Evolutionary conservation across 35 echinoderm and acorn worm species (phyloP), one percentile per base, ranked within the genome.

Genomic region (Heliocidaris erythrogramma): DNA sequence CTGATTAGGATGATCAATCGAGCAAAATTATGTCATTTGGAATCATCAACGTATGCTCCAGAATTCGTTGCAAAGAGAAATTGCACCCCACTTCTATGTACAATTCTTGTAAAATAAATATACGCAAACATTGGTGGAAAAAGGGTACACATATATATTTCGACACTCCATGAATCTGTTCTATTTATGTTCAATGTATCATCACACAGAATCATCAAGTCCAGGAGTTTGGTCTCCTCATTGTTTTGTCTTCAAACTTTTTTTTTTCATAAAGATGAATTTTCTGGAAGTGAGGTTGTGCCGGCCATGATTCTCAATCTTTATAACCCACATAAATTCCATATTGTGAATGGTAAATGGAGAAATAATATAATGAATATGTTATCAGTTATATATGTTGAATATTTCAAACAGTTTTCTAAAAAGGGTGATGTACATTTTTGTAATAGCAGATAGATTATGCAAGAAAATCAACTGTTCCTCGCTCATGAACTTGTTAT

Each of bases 401-500:
- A 14, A 14, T 18, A 18, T 18, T 60, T 14, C 59, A 60, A 60
- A 14, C 18, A 18, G 59, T 60, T 60, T 60, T 12, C 18, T 14
- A 14, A 60, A 14, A 13, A 60, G 27, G 5, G 18, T 27, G 21
- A 78, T 78, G 65, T 78, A 78, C 65, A 78, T 78, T 78, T 42
- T 78, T 78, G 65, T 78, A n/a, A 78, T 78, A 78, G 65, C 65
- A 78, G 27, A 78, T 78, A 21, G 65, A 78, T 78, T 78, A 78
- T 78, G 65, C 65, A 78, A 78, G 65, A 27, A 78, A 78, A 78
- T 78, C 65, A 78, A 78, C 65, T 78, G 21, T 78, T 78, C 65
- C n/a, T 78, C 14, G 65, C 65, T n/a, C 47, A 48, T 42, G 87
- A 89, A 89, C 47, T 89, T 89, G 16, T 89, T n/a, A 17, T 89